Evolutionary conservation across 2,113 vertebrate genomes (phyloP).

Genomic region (Thryonomys swinderianus): DNA sequence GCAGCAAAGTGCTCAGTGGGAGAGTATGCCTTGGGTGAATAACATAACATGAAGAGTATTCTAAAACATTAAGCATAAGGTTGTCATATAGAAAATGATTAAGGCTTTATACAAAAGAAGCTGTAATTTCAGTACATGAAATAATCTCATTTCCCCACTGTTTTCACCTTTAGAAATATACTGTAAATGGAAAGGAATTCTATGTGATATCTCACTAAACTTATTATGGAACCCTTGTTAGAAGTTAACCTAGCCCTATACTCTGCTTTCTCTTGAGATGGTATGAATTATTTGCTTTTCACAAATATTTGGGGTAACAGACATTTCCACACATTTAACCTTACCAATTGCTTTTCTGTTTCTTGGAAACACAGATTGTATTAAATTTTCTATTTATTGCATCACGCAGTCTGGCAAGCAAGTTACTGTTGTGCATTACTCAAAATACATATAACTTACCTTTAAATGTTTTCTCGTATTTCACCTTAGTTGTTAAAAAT

Average conservation of each 20-base stretch:
- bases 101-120: constrained; percentile 88
- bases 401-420: background rate
- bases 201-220: constrained; percentile 85
- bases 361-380: constrained; percentile 22
- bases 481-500: constrained; percentile 2
- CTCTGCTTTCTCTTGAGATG: background rate
- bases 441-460: background rate
- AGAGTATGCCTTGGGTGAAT: constrained; percentile 86
- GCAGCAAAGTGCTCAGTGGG: constrained; percentile 85
- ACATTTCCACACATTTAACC: constrained; percentile 34
- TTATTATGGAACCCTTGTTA: constrained; percentile 84
- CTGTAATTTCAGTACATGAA: constrained; percentile 88
- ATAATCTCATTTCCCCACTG: constrained; percentile 88
- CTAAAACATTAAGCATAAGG: constrained; percentile 89
- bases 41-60: constrained; percentile 87
- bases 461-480: background rate
- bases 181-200: constrained; percentile 86
- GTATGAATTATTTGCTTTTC: background rate
- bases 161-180: constrained; percentile 87
- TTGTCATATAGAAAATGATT: constrained; percentile 91
- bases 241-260: constrained; percentile 83
- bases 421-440: background rate
- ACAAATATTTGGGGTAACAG: constrained; percentile 63
- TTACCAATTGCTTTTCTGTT: background rate
- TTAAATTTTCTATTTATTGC: background rate